phyloP scores from a whole-genome alignment of 2,113 vertebrate genomes.

The Brachyistius frenatus region DNA sequence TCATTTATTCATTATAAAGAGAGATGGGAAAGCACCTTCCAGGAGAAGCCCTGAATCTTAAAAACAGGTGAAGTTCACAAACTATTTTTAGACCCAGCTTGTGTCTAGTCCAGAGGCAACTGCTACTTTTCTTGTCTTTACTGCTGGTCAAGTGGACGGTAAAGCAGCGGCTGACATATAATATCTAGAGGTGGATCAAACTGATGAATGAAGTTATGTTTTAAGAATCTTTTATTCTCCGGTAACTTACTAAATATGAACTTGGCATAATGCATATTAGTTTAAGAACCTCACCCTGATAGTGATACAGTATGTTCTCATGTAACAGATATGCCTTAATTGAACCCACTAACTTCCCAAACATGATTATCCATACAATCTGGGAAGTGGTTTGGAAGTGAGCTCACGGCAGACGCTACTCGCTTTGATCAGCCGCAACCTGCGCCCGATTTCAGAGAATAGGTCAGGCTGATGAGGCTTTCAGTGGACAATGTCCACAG shows the following conservation, averaged over 20 bases:
- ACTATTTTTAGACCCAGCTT: slow-evolving; percentile 56
- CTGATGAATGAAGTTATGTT: slow-evolving; percentile 30
- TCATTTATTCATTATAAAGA: slow-evolving; percentile 70
- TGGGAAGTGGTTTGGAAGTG: slow-evolving; percentile 55
- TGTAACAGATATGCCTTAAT: slow-evolving; percentile 34
- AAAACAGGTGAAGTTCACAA: slow-evolving; percentile 46
- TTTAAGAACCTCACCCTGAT: slow-evolving; percentile 60
- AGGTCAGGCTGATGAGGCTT: slow-evolving; percentile 5
- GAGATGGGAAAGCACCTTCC: slow-evolving; percentile 56
- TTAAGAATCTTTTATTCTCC: slow-evolving; percentile 23
- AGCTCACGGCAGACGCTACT: slow-evolving; percentile 33
- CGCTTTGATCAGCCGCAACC: slow-evolving; percentile 21
- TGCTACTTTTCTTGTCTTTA: slow-evolving; percentile 1
- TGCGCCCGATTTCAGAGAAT: background rate
- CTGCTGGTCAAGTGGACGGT: slow-evolving; percentile 10
- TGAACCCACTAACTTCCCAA: slow-evolving; percentile 35
- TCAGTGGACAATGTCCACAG: background rate
- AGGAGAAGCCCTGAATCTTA: slow-evolving; percentile 39
- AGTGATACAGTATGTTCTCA: slow-evolving; percentile 32
- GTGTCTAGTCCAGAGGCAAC: slow-evolving; percentile 3
- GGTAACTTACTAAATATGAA: slow-evolving; percentile 8
- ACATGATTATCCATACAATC: slow-evolving; percentile 47
- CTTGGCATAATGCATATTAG: slow-evolving; percentile 35
- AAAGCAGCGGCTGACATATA: slow-evolving; percentile 44
- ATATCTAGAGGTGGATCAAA: slow-evolving; percentile 17